A percentile compares a stretch with the other conserved stretches of the same genome.
phyloP scores from a whole-genome alignment of 2,888 invertebrate species.

The Eumacrocentrus americanus region DNA sequence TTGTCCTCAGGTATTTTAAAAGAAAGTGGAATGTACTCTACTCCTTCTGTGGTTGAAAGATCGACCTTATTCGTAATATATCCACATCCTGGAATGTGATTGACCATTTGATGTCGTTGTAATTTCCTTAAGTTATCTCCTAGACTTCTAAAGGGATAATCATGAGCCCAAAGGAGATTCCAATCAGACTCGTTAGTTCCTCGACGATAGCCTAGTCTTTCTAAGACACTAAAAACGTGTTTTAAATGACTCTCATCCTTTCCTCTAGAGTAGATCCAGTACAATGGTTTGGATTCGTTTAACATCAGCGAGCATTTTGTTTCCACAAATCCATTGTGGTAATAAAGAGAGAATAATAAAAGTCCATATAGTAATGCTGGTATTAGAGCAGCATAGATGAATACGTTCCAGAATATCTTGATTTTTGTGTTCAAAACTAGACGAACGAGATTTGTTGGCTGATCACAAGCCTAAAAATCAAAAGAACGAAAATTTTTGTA shows the following conservation, averaged over 20 bases:
- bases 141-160: slow-evolving; percentile 81
- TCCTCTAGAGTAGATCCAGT: slow-evolving; percentile 68
- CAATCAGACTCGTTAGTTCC: slow-evolving; percentile 69
- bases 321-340: slow-evolving; percentile 31
- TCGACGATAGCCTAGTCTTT: slow-evolving; percentile 75
- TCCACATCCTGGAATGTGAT: slow-evolving; percentile 94
- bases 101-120: slow-evolving; percentile 79
- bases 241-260: slow-evolving; percentile 72
- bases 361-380: slow-evolving; percentile 45
- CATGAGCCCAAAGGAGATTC: slow-evolving; percentile 93
- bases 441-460: neutral
- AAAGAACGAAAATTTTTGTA: too few species aligned
- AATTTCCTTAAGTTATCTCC: slow-evolving; percentile 67
- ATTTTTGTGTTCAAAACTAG: slow-evolving; percentile 43
- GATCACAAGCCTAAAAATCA: neutral
- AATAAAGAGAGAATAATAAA: slow-evolving; percentile 40
- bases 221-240: slow-evolving; percentile 82
- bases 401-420: slow-evolving; percentile 45
- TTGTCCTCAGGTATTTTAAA: slow-evolving; percentile 84
- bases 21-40: slow-evolving; percentile 83
- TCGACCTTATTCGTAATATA: slow-evolving; percentile 92
- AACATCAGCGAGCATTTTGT: slow-evolving; percentile 5
- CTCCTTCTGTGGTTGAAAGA: slow-evolving; percentile 75
- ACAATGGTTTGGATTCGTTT: slow-evolving; percentile 57
- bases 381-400: slow-evolving; percentile 42